These are phyloP conservation scores for Polyergus mexicanus DNA, from an alignment of 1,140 invertebrate species.

Conservation along the genomic window DNA sequence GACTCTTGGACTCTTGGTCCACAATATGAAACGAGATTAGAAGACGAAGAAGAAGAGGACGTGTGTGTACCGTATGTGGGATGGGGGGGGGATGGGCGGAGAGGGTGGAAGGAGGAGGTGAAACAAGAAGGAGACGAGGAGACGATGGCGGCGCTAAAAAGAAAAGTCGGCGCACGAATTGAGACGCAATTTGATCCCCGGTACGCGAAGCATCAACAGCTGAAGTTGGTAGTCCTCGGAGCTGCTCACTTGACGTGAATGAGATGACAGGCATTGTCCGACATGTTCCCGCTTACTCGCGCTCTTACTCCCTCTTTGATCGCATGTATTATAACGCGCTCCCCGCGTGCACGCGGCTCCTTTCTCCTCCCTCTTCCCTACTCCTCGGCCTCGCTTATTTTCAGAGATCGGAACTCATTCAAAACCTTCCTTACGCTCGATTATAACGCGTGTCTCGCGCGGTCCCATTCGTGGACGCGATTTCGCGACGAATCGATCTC, in stretches of 20 bases:
- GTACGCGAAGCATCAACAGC: conserved; percentile 67
- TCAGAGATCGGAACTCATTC: conserved; percentile 39
- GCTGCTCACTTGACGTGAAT: conserved; percentile 81
- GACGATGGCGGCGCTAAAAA: conserved; percentile 69
- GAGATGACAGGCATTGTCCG: conserved; percentile 84
- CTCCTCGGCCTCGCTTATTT: conserved; percentile 12
- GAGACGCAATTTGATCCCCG: conserved; percentile 83
- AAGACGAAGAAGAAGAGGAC: not conserved
- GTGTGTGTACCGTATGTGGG: not conserved
- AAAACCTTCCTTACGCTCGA: conserved; percentile 47
- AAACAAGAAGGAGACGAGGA: conserved; percentile 30
- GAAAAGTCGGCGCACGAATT: conserved; percentile 80
- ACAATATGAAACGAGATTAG: conserved; percentile 58
- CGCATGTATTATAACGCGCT: conserved; percentile 75
- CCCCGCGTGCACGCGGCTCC: conserved; percentile 71
- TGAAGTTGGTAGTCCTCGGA: conserved; percentile 81
- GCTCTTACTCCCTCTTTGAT: conserved; percentile 76
- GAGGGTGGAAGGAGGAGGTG: not conserved
- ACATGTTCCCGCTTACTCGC: conserved; percentile 79
- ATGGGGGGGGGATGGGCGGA: not conserved
- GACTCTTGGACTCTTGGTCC: conserved; percentile 12
- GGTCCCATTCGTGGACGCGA: conserved; percentile 43
- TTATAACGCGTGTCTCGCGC: conserved; percentile 25
- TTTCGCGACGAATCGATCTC: conserved; percentile 55
- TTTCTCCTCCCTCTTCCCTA: conserved; percentile 50